phyloP scores from a whole-genome alignment of 2,113 vertebrate genomes.

The cattle (Bos taurus) region DNA sequence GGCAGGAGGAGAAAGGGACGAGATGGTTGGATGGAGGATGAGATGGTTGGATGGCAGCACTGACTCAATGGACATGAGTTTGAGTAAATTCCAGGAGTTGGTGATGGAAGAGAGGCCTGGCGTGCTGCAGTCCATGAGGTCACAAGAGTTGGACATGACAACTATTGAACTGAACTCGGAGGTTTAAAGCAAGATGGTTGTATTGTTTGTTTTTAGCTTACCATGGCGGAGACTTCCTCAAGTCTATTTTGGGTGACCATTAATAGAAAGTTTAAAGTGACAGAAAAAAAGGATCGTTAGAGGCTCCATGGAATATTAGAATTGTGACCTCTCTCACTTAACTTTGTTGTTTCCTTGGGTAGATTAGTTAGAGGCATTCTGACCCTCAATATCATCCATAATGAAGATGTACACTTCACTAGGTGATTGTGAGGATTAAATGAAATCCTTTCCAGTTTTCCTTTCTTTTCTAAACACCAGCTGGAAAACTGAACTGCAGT shows the following conservation, averaged over 20 bases:
- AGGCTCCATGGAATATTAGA: background rate
- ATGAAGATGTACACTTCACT: background rate
- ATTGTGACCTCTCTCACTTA: background rate
- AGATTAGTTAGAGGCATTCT: background rate
- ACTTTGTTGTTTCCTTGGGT: background rate
- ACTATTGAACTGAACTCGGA: background rate
- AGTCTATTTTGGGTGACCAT: background rate
- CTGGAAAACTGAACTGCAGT: background rate
- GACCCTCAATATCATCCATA: background rate
- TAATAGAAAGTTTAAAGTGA: constrained; percentile 8
- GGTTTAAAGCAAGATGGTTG: background rate
- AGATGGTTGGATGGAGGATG: background rate
- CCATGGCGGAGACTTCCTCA: background rate
- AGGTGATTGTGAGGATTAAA: background rate
- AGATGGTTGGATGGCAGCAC: background rate
- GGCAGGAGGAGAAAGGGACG: background rate
- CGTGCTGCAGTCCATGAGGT: background rate
- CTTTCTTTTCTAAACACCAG: background rate
- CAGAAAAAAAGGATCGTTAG: background rate
- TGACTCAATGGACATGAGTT: background rate
- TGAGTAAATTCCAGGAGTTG: background rate
- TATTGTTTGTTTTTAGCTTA: background rate
- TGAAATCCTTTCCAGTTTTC: background rate
- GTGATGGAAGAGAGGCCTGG: background rate
- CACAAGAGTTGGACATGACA: background rate